Percentiles rank a stretch among this genome's conserved stretches.
Evolutionary conservation across 2,797 vertebrate genomes (phyloP).

Genomic region (Pipistrellus kuhlii): DNA sequence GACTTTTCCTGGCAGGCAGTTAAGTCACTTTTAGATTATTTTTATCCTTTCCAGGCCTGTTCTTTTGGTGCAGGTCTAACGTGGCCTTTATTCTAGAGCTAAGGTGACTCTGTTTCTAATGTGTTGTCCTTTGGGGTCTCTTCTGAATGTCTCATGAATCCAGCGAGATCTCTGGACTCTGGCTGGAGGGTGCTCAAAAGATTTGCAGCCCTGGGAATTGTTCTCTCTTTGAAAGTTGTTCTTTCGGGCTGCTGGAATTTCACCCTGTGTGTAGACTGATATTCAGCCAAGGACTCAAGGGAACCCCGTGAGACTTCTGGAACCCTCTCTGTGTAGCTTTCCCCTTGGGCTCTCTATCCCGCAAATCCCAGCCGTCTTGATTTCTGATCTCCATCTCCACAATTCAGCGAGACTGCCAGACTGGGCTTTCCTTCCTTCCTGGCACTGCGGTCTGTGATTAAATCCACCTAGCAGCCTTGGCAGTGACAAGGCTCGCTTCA

Average conservation of each 20-base stretch:
- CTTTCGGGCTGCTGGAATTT: background rate
- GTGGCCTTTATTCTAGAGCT: background rate
- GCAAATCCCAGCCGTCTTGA: background rate
- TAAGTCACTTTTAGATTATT: slow-evolving; percentile 36
- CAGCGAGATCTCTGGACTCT: background rate
- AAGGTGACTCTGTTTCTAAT: background rate
- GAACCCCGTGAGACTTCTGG: background rate
- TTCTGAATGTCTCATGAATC: background rate
- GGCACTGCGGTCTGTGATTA: background rate
- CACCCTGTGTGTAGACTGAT: background rate
- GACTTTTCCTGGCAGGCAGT: background rate
- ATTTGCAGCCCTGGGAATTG: background rate
- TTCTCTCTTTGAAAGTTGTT: background rate
- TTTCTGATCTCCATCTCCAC: background rate
- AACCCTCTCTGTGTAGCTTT: background rate
- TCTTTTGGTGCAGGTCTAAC: background rate
- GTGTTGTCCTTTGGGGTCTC: background rate
- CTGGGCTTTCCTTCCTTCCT: background rate
- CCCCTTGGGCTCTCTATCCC: background rate
- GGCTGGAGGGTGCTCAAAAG: background rate
- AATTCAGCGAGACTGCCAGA: background rate
- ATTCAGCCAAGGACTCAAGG: background rate
- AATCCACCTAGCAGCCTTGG: background rate
- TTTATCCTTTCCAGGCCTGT: background rate
- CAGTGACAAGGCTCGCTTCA: background rate